These are phyloP conservation scores for Venustoraphidia nigricollis DNA, from an alignment of 2,888 invertebrate genomes.

Conservation along the genomic window DNA sequence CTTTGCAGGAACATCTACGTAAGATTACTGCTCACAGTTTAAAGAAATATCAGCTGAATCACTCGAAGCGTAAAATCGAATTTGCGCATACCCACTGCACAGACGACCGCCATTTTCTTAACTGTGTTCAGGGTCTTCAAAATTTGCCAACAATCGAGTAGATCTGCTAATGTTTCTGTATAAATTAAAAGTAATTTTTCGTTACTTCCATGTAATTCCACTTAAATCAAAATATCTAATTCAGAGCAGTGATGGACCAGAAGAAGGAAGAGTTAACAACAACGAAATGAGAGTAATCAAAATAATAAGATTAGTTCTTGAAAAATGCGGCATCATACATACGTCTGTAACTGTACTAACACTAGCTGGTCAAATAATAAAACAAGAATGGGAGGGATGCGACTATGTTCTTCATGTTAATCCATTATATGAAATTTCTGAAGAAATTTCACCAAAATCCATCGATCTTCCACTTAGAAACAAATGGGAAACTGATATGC, in stretches of 20 bases:
- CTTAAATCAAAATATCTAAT: not conserved
- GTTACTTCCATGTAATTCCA: no score
- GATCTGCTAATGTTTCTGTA: not conserved
- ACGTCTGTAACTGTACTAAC: conserved; percentile 38
- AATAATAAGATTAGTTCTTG: conserved; percentile 40
- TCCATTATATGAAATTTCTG: conserved; percentile 27
- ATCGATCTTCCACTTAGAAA: conserved; percentile 30
- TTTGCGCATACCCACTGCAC: not conserved
- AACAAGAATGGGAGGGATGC: conserved; percentile 43
- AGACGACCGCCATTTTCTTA: not conserved
- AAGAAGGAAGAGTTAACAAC: conserved; percentile 34
- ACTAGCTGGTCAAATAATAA: conserved; percentile 37
- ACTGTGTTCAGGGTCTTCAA: conserved; percentile 1
- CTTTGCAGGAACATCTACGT: conserved; percentile 45
- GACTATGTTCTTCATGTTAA: conserved; percentile 40
- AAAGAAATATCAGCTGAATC: conserved; percentile 5
- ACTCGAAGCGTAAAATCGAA: not conserved
- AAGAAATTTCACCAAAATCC: conserved; percentile 19
- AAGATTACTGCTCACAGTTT: conserved; percentile 17
- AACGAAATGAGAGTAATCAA: conserved; percentile 36
- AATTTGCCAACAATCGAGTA: not conserved
- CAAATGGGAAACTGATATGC: conserved; percentile 40
- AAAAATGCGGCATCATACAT: conserved; percentile 35
- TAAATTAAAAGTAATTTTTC: no score
- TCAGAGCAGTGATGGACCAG: conserved; percentile 36